A percentile compares a stretch with the other conserved stretches of the same genome.
phyloP scores from a whole-genome alignment of 2,797 vertebrate genomes.

The Arnoldichthys spilopterus region DNA sequence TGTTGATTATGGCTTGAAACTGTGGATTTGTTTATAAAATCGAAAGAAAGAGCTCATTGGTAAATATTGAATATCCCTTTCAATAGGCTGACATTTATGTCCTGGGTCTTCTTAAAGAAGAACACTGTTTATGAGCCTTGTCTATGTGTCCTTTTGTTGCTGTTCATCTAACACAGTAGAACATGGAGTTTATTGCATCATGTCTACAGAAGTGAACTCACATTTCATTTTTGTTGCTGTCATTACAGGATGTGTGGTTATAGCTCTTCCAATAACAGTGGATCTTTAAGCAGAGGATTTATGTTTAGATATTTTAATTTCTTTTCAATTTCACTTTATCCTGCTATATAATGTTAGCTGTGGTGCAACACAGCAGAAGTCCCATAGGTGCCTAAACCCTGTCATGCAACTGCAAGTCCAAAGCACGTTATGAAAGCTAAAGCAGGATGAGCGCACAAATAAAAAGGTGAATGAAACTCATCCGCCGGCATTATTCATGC shows the following conservation, averaged over 20 bases:
- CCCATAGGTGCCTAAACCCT: neutral
- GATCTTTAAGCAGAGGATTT: conserved; percentile 13
- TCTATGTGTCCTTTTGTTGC: no score
- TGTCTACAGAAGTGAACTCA: no score
- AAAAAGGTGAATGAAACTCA: conserved; percentile 42
- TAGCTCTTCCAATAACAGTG: neutral
- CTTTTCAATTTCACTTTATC: conserved; percentile 13
- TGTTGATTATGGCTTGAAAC: no score
- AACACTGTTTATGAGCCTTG: no score
- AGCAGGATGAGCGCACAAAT: conserved; percentile 6
- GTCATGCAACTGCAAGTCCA: neutral
- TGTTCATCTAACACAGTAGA: no score
- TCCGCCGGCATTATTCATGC: conserved; percentile 42
- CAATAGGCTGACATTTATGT: no score
- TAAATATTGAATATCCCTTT: no score
- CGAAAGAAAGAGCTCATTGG: no score
- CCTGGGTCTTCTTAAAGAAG: no score
- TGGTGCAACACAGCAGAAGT: neutral
- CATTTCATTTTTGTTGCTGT: neutral
- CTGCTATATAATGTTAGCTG: neutral
- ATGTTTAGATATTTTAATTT: conserved; percentile 19
- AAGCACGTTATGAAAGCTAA: conserved; percentile 3
- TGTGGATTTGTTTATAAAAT: no score
- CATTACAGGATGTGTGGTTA: neutral
- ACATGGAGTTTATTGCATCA: no score